Evolutionary conservation across 2,113 vertebrate species (phyloP).

Genomic region (Mus pahari): DNA sequence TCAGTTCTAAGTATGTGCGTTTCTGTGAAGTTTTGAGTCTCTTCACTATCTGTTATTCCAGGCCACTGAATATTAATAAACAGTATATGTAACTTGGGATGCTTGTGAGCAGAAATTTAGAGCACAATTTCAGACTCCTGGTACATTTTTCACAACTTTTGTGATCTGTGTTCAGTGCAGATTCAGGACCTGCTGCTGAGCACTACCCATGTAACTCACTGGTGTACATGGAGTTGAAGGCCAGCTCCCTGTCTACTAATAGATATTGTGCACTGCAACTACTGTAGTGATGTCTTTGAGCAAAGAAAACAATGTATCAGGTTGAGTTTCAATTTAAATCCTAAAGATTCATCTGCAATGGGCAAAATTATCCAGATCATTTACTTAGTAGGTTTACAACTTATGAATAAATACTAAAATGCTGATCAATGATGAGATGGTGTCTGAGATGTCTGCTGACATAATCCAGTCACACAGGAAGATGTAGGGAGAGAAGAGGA

Average conservation of each 20-base stretch:
- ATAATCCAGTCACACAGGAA: neutral
- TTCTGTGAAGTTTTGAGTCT: neutral
- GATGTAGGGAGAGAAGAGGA: neutral
- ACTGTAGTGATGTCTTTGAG: neutral
- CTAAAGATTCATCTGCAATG: neutral
- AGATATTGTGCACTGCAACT: neutral
- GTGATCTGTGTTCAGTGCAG: neutral
- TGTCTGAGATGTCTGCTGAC: neutral
- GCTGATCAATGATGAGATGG: neutral
- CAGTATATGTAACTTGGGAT: neutral
- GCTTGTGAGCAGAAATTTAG: neutral
- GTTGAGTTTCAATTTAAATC: neutral
- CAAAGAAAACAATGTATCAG: fast-evolving
- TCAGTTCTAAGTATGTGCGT: neutral
- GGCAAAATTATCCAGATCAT: neutral
- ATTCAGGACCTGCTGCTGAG: neutral
- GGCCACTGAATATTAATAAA: neutral
- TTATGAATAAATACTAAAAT: conserved; percentile 1
- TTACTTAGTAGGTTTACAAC: neutral
- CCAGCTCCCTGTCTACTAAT: neutral
- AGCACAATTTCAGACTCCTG: neutral
- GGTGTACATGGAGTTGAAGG: neutral
- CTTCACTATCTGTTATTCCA: neutral
- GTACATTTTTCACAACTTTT: neutral
- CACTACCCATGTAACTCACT: neutral